Base-by-base conservation (phyloP, 2,113 vertebrate species). In the Hassar affinis region DNA sequence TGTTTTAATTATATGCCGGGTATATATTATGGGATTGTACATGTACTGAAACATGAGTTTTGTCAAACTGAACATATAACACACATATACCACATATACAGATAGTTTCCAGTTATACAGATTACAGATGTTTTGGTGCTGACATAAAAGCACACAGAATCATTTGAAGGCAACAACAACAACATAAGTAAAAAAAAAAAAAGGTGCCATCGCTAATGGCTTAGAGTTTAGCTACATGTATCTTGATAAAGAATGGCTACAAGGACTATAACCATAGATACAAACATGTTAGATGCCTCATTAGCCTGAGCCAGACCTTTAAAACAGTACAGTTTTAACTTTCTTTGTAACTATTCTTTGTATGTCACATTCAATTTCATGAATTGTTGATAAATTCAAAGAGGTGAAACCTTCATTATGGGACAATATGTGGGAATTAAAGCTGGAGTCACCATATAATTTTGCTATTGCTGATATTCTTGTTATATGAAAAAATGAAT, bases 241-340 rank as follows among this genome's bases (percentile, higher is more conserved):
- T 18, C 47, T 49, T 35, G 14, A 76, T 8, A 76, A 2, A 54
- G 10, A 35, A 76, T 77, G 52, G 54, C 51, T 35, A 77, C 10
- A 77, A 56, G 11, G 11, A 76, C 74, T 10, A 56, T 11, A 56
- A 56, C 74, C 74, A 77, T 77, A 77, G 74, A 77, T 77, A 77
- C 22, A 56, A 77, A 77, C 74, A 77, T 56, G 18, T 35, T 1
- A 77, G 74, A 77, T 77, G 74, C 74, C 33, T 35, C 33, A 35
- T 35, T 77, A 54, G 74, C 74, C 74, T 15, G 8, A 25, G 74
- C 30, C 27, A 35, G 27, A 54, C 6, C 27, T 52, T 75, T 8
- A 68, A 64, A 35, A 68, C 64, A 51, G 71, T 18, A 15, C 11
- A 27, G n/a, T n/a, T n/a, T n/a, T n/a, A n/a, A n/a, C n/a, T n/a